Conservation (phyloP, 2,888 invertebrate genomes). For the Acronicta leporina region DNA sequence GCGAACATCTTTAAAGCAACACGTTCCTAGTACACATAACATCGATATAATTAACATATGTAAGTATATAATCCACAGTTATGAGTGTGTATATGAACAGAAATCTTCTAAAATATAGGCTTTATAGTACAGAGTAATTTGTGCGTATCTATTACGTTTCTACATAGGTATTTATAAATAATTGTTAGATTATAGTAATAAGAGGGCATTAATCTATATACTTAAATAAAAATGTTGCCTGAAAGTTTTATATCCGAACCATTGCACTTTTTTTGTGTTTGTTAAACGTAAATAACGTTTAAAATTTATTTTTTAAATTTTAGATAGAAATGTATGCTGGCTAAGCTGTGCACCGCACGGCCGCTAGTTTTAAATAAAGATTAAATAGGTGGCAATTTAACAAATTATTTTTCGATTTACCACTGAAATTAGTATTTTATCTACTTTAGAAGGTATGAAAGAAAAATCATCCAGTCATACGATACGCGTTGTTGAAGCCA, state of each 20-base stretch:
- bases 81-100: constrained; percentile 51
- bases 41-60: constrained; percentile 52
- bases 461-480: no score
- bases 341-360: no score
- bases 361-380: no score
- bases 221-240: neutral
- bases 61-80: constrained; percentile 32
- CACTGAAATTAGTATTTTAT: no score
- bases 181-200: constrained; percentile 37
- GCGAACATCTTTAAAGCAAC: constrained; percentile 66
- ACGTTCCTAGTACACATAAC: constrained; percentile 63
- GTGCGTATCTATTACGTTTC: constrained; percentile 82
- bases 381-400: no score
- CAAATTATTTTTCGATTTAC: no score
- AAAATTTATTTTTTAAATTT: no score
- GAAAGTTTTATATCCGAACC: no score
- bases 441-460: neutral
- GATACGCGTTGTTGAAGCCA: no score
- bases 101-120: constrained; percentile 62
- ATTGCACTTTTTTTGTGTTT: no score
- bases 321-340: no score
- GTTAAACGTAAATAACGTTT: no score
- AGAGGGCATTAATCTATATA: constrained; percentile 8
- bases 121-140: constrained; percentile 70
- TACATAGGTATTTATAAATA: constrained; percentile 60